Percentiles rank a stretch among this genome's conserved stretches.
Evolutionary conservation across 2,888 invertebrate species (phyloP).

Genomic region (Pemphredon lugubris): DNA sequence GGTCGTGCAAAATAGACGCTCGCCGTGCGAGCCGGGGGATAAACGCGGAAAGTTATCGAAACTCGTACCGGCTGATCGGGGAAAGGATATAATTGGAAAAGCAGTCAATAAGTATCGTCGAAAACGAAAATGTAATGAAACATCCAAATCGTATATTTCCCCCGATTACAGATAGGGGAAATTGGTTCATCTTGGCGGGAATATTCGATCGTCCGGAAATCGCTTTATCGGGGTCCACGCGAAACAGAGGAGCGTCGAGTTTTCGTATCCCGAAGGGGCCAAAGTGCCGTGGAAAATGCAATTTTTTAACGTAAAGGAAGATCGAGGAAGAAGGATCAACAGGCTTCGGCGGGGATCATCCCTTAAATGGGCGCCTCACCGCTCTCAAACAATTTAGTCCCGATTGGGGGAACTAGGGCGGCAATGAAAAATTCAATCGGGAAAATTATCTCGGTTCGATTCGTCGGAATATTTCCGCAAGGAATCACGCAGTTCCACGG

Average conservation of each 20-base stretch:
- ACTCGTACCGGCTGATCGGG: too few relatives aligned
- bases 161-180: too few relatives aligned
- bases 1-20: not conserved
- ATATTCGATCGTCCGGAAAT: conserved; percentile 12
- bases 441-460: conserved; percentile 52
- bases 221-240: conserved; percentile 8
- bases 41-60: not conserved
- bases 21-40: not conserved
- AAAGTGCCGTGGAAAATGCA: conserved; percentile 39
- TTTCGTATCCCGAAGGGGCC: not conserved
- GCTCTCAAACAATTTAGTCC: conserved; percentile 44
- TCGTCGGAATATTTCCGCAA: conserved; percentile 41
- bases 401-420: conserved; percentile 23
- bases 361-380: conserved; percentile 49
- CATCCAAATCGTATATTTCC: too few relatives aligned
- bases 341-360: conserved; percentile 54
- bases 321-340: conserved; percentile 55
- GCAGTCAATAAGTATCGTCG: too few relatives aligned
- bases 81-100: too few relatives aligned
- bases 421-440: conserved; percentile 57
- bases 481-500: conserved; percentile 36
- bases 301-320: conserved; percentile 44
- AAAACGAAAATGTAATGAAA: too few relatives aligned
- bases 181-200: too few relatives aligned
- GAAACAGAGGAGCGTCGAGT: not conserved